These are phyloP conservation scores for Andrena chrysosceles DNA, from an alignment of 2,888 invertebrate genomes.

Conservation along the genomic window DNA sequence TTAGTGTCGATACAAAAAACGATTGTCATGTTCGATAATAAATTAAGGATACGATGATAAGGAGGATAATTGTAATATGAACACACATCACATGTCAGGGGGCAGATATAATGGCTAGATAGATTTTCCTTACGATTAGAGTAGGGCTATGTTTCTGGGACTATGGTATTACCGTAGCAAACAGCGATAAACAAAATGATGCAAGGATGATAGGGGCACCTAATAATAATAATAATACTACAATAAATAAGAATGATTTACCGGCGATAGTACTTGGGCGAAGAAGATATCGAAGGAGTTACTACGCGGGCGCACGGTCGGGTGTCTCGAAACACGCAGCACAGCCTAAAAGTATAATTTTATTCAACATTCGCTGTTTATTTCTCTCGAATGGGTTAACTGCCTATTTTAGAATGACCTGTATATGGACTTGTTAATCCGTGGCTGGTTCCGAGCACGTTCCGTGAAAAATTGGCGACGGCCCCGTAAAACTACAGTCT, in stretches of 20 bases:
- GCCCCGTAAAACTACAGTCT: slow-evolving; percentile 21
- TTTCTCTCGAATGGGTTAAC: too few species aligned
- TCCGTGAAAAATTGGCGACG: slow-evolving; percentile 8
- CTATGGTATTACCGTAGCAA: slow-evolving; percentile 47
- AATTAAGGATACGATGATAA: slow-evolving; percentile 70
- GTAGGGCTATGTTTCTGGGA: slow-evolving; percentile 34
- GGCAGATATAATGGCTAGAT: slow-evolving; percentile 60
- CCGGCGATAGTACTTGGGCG: slow-evolving; percentile 46
- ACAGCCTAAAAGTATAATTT: too few species aligned
- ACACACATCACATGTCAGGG: slow-evolving; percentile 75
- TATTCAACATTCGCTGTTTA: too few species aligned
- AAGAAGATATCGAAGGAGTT: slow-evolving; percentile 48
- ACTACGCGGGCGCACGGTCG: slow-evolving; percentile 16
- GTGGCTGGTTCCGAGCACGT: slow-evolving; percentile 3
- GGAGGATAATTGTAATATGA: slow-evolving; percentile 69
- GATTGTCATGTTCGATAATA: slow-evolving; percentile 75
- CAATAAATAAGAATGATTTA: slow-evolving; percentile 71
- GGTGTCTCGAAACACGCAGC: slow-evolving; percentile 16
- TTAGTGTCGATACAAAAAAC: slow-evolving; percentile 72
- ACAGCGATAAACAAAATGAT: slow-evolving; percentile 54
- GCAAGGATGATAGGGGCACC: slow-evolving; percentile 58
- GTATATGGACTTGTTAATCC: background rate
- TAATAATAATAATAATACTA: slow-evolving; percentile 62
- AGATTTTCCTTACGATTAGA: slow-evolving; percentile 47
- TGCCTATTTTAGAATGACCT: too few species aligned